Percentiles rank a stretch among this genome's conserved stretches.
phyloP scores from a whole-genome alignment of 2,888 invertebrate species.

The Drosophila neonasuta region DNA sequence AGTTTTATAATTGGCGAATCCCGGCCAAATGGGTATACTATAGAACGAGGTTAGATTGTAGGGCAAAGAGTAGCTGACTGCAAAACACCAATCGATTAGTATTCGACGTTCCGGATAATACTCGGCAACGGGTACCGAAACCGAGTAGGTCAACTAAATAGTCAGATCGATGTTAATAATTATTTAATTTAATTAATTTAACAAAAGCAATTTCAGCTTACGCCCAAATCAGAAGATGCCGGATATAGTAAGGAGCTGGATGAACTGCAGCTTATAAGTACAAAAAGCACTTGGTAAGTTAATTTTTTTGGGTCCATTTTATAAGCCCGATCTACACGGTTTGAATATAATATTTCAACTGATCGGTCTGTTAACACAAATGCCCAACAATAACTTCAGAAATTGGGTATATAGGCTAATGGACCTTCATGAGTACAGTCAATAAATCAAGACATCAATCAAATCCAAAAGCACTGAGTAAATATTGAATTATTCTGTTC shows the following conservation, averaged over 20 bases:
- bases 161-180: not conserved
- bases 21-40: slow-evolving; percentile 80
- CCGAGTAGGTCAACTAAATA: slow-evolving; percentile 75
- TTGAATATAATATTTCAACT: slow-evolving; percentile 40
- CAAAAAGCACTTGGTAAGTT: not conserved
- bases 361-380: slow-evolving; percentile 33
- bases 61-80: slow-evolving; percentile 80
- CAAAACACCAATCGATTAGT: slow-evolving; percentile 81
- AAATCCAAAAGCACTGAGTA: slow-evolving; percentile 8
- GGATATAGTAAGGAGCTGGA: slow-evolving; percentile 56
- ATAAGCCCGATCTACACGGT: slow-evolving; percentile 24
- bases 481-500: slow-evolving; percentile 62
- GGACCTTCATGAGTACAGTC: slow-evolving; percentile 32
- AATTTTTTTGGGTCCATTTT: slow-evolving; percentile 32
- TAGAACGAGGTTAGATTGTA: slow-evolving; percentile 74
- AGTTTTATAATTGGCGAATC: slow-evolving; percentile 62
- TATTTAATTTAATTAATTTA: too few relatives aligned
- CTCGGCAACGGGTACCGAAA: slow-evolving; percentile 79
- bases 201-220: slow-evolving; percentile 29
- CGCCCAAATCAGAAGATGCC: slow-evolving; percentile 60
- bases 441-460: slow-evolving; percentile 68
- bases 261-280: slow-evolving; percentile 9
- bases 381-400: not conserved
- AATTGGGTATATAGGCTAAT: slow-evolving; percentile 55
- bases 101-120: slow-evolving; percentile 78